Conservation (phyloP, 2,888 invertebrate species). For the Metopia argyrocephala region DNA sequence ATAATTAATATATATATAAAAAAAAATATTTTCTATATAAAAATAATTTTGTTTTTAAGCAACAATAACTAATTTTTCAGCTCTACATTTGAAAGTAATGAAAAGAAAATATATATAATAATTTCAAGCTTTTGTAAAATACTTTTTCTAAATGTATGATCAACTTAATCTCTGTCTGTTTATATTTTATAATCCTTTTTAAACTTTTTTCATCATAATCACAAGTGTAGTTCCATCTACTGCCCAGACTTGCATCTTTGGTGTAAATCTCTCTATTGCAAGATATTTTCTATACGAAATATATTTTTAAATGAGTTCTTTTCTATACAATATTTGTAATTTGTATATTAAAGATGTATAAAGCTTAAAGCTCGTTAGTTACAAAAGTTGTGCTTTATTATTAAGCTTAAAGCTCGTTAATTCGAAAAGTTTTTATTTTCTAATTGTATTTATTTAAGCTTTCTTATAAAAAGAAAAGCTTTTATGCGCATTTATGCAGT, state of each 20-base stretch:
- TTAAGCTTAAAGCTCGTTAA: constrained; percentile 41
- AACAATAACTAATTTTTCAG: constrained; percentile 31
- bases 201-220: constrained; percentile 3
- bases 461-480: constrained; percentile 24
- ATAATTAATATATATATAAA: too few species aligned
- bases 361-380: constrained; percentile 32
- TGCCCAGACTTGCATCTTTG: constrained; percentile 79
- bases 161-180: constrained; percentile 26
- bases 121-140: neutral
- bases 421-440: constrained; percentile 13
- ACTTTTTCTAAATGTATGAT: constrained; percentile 6
- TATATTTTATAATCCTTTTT: constrained; percentile 13
- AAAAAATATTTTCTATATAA: neutral
- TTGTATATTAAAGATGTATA: constrained; percentile 70
- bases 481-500: constrained; percentile 28
- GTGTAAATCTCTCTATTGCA: constrained; percentile 57
- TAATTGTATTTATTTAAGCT: constrained; percentile 35
- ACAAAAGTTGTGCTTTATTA: too few species aligned
- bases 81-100: neutral
- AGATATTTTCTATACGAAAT: constrained; percentile 40
- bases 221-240: constrained; percentile 76
- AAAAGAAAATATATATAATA: neutral
- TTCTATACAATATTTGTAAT: constrained; percentile 67
- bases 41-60: constrained; percentile 10
- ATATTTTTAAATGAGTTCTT: constrained; percentile 55